phyloP scores from a whole-genome alignment of 2,888 invertebrate species.

The Mermis nigrescens region DNA sequence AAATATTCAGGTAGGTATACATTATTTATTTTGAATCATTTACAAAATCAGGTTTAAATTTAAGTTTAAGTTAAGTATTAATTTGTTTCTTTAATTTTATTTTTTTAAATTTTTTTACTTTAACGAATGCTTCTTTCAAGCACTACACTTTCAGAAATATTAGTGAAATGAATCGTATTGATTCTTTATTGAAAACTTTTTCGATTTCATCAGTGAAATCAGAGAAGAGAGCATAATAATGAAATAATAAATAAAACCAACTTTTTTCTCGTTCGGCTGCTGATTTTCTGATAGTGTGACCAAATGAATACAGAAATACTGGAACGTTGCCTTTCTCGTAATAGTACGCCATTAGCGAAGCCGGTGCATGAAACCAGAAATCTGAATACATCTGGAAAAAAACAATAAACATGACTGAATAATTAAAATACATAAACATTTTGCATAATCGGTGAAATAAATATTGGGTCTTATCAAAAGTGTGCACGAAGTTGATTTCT shows the following conservation, averaged over 20 bases:
- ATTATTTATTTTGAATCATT: too few species aligned
- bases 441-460: background rate
- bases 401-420: background rate
- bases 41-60: too few species aligned
- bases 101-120: too few species aligned
- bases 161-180: background rate
- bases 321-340: conserved; percentile 24
- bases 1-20: too few species aligned
- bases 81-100: too few species aligned
- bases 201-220: too few species aligned
- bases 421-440: background rate
- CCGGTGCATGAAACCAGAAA: conserved; percentile 32
- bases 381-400: conserved; percentile 32
- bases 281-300: conserved; percentile 29
- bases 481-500: too few species aligned
- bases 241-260: conserved; percentile 13
- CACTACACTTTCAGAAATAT: too few species aligned
- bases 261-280: conserved; percentile 11
- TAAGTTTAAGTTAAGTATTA: too few species aligned
- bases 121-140: too few species aligned
- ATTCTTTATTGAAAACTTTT: background rate
- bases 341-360: conserved; percentile 24
- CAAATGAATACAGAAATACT: conserved; percentile 31
- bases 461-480: too few species aligned
- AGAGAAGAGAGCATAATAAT: background rate